phyloP scores from a whole-genome alignment of 2,113 vertebrate species.

The Penelope pileata region DNA sequence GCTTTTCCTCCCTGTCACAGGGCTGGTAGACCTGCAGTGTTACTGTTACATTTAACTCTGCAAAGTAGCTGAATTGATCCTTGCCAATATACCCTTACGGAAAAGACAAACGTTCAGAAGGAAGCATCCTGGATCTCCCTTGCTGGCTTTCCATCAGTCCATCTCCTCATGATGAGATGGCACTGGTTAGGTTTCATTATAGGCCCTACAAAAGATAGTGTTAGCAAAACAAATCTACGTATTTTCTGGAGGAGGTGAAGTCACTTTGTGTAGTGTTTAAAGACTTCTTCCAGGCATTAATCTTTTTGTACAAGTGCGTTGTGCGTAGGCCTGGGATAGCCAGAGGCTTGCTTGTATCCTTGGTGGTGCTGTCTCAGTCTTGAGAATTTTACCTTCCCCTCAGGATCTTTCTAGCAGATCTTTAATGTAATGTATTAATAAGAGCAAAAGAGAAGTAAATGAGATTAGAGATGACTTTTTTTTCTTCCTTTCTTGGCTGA shows the following conservation, averaged over 20 bases:
- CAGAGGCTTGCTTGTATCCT: not conserved
- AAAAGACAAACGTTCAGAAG: not conserved
- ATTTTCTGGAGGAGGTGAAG: not conserved
- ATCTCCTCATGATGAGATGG: not conserved
- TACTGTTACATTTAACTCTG: rapidly evolving
- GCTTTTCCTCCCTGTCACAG: not conserved
- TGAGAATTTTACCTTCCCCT: not conserved
- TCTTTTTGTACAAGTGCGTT: not conserved
- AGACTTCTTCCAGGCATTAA: not conserved
- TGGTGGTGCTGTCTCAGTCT: not conserved
- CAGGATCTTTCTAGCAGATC: not conserved
- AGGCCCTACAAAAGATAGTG: not conserved
- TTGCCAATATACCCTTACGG: not conserved
- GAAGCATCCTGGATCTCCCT: not conserved
- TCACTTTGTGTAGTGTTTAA: not conserved
- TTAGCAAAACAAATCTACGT: not conserved
- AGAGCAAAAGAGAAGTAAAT: not conserved
- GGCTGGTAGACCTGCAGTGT: not conserved
- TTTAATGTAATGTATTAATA: not conserved
- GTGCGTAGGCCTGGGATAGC: not conserved
- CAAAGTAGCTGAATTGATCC: not conserved
- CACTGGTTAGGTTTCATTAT: not conserved
- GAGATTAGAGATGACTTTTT: not conserved
- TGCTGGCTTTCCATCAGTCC: not conserved
- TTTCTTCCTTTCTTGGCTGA: not conserved